Conservation (phyloP, 1,140 invertebrate species). For the Tetramorium simillimum region DNA sequence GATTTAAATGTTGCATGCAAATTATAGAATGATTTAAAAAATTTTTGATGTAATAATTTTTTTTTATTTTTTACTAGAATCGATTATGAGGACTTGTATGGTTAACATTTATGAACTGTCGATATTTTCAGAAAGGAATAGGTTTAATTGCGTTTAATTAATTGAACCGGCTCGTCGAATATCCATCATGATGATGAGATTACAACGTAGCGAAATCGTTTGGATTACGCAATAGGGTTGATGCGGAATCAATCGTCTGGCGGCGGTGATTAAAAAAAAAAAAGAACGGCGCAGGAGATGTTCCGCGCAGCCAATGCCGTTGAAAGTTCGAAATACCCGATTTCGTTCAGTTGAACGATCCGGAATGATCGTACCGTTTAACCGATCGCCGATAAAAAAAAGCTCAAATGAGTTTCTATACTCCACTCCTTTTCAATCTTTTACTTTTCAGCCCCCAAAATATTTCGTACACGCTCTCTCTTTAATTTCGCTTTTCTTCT, state of each 20-base stretch:
- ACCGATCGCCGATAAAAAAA: constrained; percentile 57
- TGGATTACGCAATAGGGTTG: constrained; percentile 34
- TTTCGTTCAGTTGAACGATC: constrained; percentile 59
- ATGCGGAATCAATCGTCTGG: constrained; percentile 57
- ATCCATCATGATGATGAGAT: constrained; percentile 44
- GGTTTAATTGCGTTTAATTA: constrained; percentile 31
- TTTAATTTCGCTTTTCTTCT: not conserved
- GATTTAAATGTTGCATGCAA: not conserved
- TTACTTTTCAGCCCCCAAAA: not conserved
- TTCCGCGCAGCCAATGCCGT: constrained; percentile 16
- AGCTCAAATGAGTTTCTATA: constrained; percentile 63
- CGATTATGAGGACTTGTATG: not conserved
- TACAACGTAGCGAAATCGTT: constrained; percentile 15
- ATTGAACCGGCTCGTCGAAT: constrained; percentile 19
- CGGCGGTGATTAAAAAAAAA: constrained; percentile 16
- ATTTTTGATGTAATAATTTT: too few species aligned
- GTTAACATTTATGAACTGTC: not conserved
- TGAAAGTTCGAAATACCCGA: constrained; percentile 63
- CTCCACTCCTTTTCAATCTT: not conserved
- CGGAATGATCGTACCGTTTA: constrained; percentile 62
- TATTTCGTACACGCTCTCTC: not conserved
- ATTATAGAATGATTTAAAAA: not conserved
- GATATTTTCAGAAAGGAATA: not conserved
- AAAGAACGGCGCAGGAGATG: constrained; percentile 33
- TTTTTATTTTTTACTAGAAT: not conserved